A percentile compares a stretch with the other conserved stretches of the same genome.
These are phyloP conservation scores for Drosophila tanythrix DNA, from an alignment of 2,888 invertebrate species.

Conservation along the genomic window DNA sequence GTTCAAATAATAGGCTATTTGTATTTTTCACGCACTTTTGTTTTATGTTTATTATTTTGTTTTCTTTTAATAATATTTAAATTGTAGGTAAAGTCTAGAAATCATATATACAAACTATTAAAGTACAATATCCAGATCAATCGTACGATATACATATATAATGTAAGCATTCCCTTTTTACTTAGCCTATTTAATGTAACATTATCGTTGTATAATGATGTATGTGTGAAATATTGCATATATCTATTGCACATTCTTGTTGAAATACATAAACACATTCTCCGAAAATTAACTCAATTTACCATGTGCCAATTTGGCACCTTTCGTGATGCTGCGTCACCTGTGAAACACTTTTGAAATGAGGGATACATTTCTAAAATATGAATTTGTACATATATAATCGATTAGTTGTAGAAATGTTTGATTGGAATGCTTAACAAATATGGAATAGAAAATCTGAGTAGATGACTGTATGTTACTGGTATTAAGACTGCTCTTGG, in stretches of 20 bases:
- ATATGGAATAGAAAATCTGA: constrained; percentile 49
- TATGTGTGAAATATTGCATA: neutral
- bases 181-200: constrained; percentile 8
- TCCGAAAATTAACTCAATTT: constrained; percentile 34
- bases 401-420: constrained; percentile 18
- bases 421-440: constrained; percentile 63
- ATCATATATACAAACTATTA: constrained; percentile 25
- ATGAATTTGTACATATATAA: constrained; percentile 18
- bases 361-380: constrained; percentile 6
- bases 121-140: constrained; percentile 32
- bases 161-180: neutral
- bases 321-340: neutral
- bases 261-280: constrained; percentile 29
- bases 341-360: constrained; percentile 4
- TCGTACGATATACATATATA: constrained; percentile 1
- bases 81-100: constrained; percentile 1
- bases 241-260: constrained; percentile 4
- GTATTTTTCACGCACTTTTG: no score
- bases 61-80: constrained; percentile 7
- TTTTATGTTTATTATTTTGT: constrained; percentile 1
- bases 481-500: constrained; percentile 34
- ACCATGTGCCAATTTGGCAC: constrained; percentile 18
- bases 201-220: constrained; percentile 9
- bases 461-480: constrained; percentile 35
- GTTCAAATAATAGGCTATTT: neutral